phyloP scores from a whole-genome alignment of 2,888 invertebrate genomes.

The Mythimna vitellina region DNA sequence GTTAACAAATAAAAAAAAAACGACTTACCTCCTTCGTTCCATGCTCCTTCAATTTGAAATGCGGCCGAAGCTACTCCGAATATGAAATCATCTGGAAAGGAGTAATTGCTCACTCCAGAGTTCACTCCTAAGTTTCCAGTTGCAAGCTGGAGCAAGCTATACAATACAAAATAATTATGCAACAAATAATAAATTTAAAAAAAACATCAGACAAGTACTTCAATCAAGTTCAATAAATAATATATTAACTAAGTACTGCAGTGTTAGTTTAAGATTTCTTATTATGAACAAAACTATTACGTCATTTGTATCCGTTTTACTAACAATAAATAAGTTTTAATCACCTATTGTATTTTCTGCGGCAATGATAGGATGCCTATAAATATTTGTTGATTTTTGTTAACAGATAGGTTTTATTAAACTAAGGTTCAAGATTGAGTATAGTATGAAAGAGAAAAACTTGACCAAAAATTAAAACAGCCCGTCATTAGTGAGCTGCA shows the following conservation, averaged over 20 bases:
- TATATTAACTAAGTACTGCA: too few relatives aligned
- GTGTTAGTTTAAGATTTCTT: background rate
- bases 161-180: background rate
- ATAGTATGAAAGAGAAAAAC: background rate
- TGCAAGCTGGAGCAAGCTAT: slow-evolving; percentile 78
- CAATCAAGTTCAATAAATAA: background rate
- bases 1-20: background rate
- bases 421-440: background rate
- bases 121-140: slow-evolving; percentile 70
- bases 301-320: background rate
- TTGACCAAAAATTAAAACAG: background rate
- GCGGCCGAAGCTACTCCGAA: slow-evolving; percentile 92
- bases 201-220: background rate
- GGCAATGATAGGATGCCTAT: background rate
- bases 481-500: background rate
- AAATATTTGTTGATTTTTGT: background rate
- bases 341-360: background rate
- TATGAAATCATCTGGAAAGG: slow-evolving; percentile 90
- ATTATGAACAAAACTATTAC: background rate
- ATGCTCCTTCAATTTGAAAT: slow-evolving; percentile 92
- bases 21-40: slow-evolving; percentile 85
- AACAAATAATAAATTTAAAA: background rate
- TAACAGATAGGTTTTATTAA: background rate
- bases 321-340: background rate
- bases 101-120: slow-evolving; percentile 80